Percentiles rank a stretch among this genome's conserved stretches.
Conservation (phyloP, 2,888 invertebrate species). For the Parnassius glacialis region DNA sequence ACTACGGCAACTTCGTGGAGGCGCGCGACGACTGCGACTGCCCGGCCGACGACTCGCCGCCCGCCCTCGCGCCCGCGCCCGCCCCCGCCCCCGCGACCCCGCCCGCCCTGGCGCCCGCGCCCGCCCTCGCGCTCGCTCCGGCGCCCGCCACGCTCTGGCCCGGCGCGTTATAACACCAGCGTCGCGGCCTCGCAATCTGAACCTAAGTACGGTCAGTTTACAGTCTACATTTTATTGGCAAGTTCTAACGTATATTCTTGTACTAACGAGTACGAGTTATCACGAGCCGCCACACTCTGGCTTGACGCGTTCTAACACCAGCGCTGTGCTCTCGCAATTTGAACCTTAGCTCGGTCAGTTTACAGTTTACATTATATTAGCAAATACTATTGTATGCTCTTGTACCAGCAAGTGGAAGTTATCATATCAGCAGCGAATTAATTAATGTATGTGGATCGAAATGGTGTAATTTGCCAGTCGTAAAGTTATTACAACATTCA, state of each 20-base stretch:
- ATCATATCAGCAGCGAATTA: too few relatives aligned
- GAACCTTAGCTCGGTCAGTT: conserved; percentile 12
- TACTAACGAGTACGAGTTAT: not conserved
- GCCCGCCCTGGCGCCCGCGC: conserved; percentile 30
- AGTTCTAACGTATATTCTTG: not conserved
- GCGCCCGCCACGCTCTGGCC: conserved; percentile 25
- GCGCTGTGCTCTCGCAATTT: conserved; percentile 12
- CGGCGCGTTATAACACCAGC: conserved; percentile 35
- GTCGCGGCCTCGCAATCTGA: conserved; percentile 11
- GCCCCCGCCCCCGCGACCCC: conserved; percentile 30
- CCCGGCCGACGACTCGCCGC: conserved; percentile 40
- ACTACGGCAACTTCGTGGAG: conserved; percentile 78
- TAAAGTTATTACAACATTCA: too few relatives aligned
- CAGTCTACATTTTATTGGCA: conserved; percentile 11
- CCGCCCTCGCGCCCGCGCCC: conserved; percentile 32
- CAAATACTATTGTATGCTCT: not conserved
- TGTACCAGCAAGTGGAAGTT: not conserved
- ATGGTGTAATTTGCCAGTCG: too few relatives aligned
- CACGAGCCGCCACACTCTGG: conserved; percentile 21
- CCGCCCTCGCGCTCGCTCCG: conserved; percentile 16
- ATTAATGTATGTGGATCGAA: too few relatives aligned
- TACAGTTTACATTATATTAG: conserved; percentile 10
- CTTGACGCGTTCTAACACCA: conserved; percentile 34
- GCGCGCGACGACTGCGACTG: conserved; percentile 72
- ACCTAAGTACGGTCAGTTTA: conserved; percentile 13